Base-by-base conservation (phyloP, 2,888 invertebrate species). In the Cerceris ruficornis region DNA sequence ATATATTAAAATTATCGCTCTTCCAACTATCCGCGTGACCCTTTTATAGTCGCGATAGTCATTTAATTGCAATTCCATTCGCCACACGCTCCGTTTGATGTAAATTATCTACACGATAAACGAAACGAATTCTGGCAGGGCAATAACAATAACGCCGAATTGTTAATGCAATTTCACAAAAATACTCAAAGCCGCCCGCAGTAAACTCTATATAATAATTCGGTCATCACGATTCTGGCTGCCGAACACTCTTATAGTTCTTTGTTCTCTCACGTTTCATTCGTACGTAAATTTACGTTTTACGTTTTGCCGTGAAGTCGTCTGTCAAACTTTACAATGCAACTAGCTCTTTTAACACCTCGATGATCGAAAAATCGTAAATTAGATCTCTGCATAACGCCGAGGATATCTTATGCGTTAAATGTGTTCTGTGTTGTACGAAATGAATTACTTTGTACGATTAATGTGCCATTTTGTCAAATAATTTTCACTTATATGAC, bases 11-110 rank as follows among this genome's bases (percentile, higher is more conserved):
- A 64, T 69, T 41, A 50, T 46, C 50, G 17, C 28, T 43, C 49
- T 60, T 41, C 6, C 7, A 13, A 55, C 13, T 7, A 17, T 17
- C 55, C 28, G 17, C 15, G 15, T 0, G 17, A 17, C 13, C 50
- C 2, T 17, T 7, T 55, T 17, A 42, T 13, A 9, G 39, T 8
- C 41, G 60, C 13, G 15, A 9, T 17, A 50, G 15, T 15, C 17
- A 39, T 50, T 14, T 46, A 58, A 49, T 59, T 17, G 54, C 76
- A 68, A 70, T 70, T 76, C 62, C 69, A 64, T 9, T 57, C n/a
- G 70, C 50, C 39, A 52, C 17, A n/a, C 43, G 14, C 39, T 55
- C 60, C 14, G 54, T 42, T 41, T 15, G 43, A 60, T 50, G 9
- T 17, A 50, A 55, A 55, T 55, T 17, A 15, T 55, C 50, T 54